A percentile compares a stretch with the other conserved stretches of the same genome.
These are phyloP conservation scores for Rhaphigaster nebulosa DNA, from an alignment of 2,888 invertebrate genomes.

Conservation along the genomic window DNA sequence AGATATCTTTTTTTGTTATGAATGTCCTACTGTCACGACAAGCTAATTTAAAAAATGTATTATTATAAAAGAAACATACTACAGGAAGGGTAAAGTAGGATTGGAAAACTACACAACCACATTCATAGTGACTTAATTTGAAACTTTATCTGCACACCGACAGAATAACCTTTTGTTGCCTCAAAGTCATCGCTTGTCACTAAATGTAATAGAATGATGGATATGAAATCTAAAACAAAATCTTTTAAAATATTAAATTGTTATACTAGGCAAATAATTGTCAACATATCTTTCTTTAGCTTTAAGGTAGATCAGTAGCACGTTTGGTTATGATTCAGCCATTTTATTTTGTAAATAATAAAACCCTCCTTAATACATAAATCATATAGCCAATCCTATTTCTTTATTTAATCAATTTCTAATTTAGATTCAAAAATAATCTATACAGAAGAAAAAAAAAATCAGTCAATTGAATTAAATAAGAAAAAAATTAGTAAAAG, in stretches of 20 bases:
- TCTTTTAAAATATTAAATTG: neutral
- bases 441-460: neutral
- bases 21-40: too few relatives aligned
- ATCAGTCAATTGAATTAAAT: neutral
- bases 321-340: too few relatives aligned
- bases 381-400: neutral
- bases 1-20: too few relatives aligned
- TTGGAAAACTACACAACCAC: neutral
- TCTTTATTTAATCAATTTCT: neutral
- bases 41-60: too few relatives aligned
- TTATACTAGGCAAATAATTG: neutral
- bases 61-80: neutral
- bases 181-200: neutral
- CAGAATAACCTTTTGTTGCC: neutral
- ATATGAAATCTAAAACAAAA: slow-evolving; percentile 9
- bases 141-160: neutral
- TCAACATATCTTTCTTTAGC: too few relatives aligned
- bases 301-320: too few relatives aligned
- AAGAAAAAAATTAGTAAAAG: slow-evolving; percentile 19
- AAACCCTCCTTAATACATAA: too few relatives aligned
- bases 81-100: neutral
- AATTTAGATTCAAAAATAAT: neutral
- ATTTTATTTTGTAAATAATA: too few relatives aligned
- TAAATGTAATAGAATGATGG: neutral
- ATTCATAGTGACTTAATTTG: neutral